A percentile compares a stretch with the other conserved stretches of the same genome.
Evolutionary conservation across 1,140 invertebrate genomes (phyloP).

Genomic region (Dryas iulia): DNA sequence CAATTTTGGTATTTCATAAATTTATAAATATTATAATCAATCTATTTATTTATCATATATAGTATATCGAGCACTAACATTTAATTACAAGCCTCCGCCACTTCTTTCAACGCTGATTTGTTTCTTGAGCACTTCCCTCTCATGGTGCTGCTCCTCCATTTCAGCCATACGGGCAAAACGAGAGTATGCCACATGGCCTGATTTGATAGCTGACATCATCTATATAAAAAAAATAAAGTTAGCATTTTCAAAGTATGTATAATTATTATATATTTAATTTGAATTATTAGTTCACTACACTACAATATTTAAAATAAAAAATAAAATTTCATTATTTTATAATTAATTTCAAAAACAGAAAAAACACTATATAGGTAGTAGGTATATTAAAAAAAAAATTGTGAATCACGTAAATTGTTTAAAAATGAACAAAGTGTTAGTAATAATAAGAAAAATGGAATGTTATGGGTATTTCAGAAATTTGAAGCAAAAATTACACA

Average conservation of each 20-base stretch:
- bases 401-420: no score
- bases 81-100: constrained; percentile 91
- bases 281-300: no score
- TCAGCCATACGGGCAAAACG: constrained; percentile 95
- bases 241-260: neutral
- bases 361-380: no score
- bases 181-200: constrained; percentile 94
- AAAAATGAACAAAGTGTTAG: no score
- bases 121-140: constrained; percentile 86
- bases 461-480: no score
- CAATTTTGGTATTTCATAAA: neutral
- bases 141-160: constrained; percentile 91
- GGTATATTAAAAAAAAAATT: no score
- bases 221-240: constrained; percentile 54
- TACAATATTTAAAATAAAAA: neutral
- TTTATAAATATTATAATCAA: neutral
- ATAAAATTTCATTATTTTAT: no score
- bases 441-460: no score
- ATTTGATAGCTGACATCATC: constrained; percentile 99
- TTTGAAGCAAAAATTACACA: neutral
- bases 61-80: neutral
- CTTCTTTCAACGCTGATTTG: constrained; percentile 95
- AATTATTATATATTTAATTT: no score
- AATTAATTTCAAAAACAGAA: no score
- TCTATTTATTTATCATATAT: neutral